Base-by-base conservation (phyloP, 2,797 vertebrate species). In the Sebastes taczanowskii region DNA sequence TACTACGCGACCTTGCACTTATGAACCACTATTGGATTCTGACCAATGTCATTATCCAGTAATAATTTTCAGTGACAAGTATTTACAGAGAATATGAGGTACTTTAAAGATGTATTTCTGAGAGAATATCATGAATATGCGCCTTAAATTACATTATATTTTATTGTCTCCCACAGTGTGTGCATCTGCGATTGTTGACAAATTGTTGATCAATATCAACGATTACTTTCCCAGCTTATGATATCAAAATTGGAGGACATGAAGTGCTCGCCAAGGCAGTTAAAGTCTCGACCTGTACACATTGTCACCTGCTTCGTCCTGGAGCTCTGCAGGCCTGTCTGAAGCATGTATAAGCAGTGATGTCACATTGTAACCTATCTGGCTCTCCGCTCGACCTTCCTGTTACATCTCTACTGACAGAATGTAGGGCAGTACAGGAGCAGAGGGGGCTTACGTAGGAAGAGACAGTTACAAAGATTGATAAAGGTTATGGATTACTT, bases 401-500 rank as follows among this genome's bases (percentile, higher is more conserved):
- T 29, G 34, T 56, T 53, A 16, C 27, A 35, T 23, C 35, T 74
- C 53, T 20, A 8, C 32, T 11, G 59, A 56, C 14, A 46, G 8
- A 25, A 46, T 34, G 22, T 11, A 62, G 23, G 7, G 1, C 32
- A 63, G 1, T 3, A 62, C 23, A 23, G 27, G 60, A 34, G 30
- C 71, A 76, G 42, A 73, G 46, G 42, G 1, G 34, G 20, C 13
- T 20, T 71, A 58, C 74, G 69, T 32, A 25, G 4, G 11, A 38
- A 22, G 27, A 68, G 22, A 52, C 35, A 25, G 6, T 67, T 42
- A 56, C 18, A 76, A 42, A 23, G 65, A 62, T 18, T 38, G 11
- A 64, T 82, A 42, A 80, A 23, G 46, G 65, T 52, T 42, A 29
- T 20, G 64, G 55, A 68, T 64, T 78, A 71, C 25, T 68, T 56